Evolutionary conservation across 2,797 vertebrate genomes (phyloP).

Genomic region (Scolopax bukidnonensis): DNA sequence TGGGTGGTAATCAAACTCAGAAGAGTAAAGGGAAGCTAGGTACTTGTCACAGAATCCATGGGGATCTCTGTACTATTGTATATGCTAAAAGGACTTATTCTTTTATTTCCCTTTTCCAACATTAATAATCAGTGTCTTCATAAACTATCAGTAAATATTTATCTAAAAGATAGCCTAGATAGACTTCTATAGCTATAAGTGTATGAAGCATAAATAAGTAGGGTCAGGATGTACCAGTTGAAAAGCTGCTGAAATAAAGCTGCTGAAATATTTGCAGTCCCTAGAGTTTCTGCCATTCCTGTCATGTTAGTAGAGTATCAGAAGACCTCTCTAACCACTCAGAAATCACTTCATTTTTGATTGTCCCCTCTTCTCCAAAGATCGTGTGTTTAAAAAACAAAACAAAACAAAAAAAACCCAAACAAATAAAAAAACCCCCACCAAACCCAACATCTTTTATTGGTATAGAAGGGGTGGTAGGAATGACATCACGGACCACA

Average conservation of each 20-base stretch:
- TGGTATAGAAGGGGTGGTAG: neutral
- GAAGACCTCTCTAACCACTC: neutral
- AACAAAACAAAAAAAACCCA: neutral
- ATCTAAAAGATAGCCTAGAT: neutral
- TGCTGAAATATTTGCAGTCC: neutral
- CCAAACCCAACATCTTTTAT: neutral
- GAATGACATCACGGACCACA: neutral
- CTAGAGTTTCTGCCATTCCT: neutral
- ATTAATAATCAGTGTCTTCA: neutral
- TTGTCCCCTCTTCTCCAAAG: neutral
- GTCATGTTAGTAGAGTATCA: neutral
- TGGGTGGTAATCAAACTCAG: neutral
- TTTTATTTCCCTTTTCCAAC: neutral
- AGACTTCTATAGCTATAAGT: neutral
- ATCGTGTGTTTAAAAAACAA: neutral
- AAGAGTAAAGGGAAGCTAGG: neutral
- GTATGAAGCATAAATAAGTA: neutral
- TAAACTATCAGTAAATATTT: neutral
- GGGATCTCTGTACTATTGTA: neutral
- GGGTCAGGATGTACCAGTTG: neutral
- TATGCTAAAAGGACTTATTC: neutral
- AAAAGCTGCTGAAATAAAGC: neutral
- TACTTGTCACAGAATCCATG: neutral
- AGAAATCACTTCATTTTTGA: neutral
- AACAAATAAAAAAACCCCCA: too few relatives aligned